Evolutionary conservation across 2,797 vertebrate species (phyloP), one percentile per base, ranked within the genome.

Genomic region (Periophthalmus magnuspinnatus): DNA sequence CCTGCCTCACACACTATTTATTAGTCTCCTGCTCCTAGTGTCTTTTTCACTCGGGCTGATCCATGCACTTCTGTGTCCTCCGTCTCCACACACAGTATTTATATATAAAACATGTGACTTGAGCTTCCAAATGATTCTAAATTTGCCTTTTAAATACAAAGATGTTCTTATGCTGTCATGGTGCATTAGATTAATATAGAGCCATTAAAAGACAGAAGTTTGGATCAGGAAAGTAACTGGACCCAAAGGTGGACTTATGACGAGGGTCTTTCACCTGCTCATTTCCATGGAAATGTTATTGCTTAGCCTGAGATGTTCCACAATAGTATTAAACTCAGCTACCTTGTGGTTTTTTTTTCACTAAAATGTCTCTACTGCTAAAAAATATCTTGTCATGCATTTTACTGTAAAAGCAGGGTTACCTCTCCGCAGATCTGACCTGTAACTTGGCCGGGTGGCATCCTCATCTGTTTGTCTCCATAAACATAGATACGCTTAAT

Each of bases 21-120:
- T 67, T 38, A 67, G 70, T 79, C 78, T 78, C 70, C 71, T 75
- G 33, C 59, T 61, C 72, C 77, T 63, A 52, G 61, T 48, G 32
- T 19, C 38, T 52, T 72, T 76, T 66, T 79, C 59, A 63, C 61
- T 79, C 70, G 64, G 71, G 70, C 74, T 75, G 74, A 70, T 78
- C 69, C 66, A 67, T 65, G 77, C 73, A 76, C 71, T 69, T 4
- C 56, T 58, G 45, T 56, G 65, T 71, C 56, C 77, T 82, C 81
- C 82, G 79, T 91, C 90, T 89, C 84, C 89, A 78, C 79, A 80
- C 56, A 54, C 4, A 38, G 72, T 83, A 63, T 28, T 63, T 28
- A 63, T 63, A 22, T 47, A 22, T 32, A 64, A 36, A 57, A 34
- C n/a, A 16, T 48, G 8, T 17, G 10, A 76, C 17, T 2, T 5